These are phyloP conservation scores for Sarcophaga subvicina DNA, from an alignment of 2,888 invertebrate genomes.

Conservation along the genomic window DNA sequence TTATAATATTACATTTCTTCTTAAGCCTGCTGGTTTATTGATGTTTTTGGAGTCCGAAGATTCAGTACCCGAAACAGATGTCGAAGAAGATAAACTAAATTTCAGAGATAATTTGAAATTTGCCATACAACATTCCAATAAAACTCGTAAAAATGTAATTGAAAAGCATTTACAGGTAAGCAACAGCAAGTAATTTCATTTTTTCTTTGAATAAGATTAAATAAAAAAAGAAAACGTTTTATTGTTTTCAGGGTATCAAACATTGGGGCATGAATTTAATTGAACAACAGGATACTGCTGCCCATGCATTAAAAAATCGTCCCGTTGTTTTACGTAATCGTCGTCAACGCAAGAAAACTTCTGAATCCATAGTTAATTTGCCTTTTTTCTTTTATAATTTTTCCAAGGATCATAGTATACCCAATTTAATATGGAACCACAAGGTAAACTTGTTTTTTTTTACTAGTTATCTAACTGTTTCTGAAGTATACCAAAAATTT, in stretches of 20 bases:
- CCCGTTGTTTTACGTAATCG: conserved; percentile 96
- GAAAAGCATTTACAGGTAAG: conserved; percentile 91
- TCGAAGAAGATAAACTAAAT: conserved; percentile 88
- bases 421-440: conserved; percentile 99
- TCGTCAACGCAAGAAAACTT: conserved; percentile 84
- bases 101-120: conserved; percentile 97
- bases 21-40: conserved; percentile 94
- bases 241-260: conserved; percentile 78
- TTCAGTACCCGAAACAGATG: conserved; percentile 85
- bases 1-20: neutral
- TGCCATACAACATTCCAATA: conserved; percentile 91
- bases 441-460: conserved; percentile 84
- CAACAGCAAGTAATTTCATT: neutral
- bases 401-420: conserved; percentile 94
- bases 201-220: neutral
- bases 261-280: conserved; percentile 86
- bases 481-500: neutral
- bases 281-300: conserved; percentile 80
- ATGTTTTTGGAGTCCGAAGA: conserved; percentile 94
- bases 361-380: conserved; percentile 82
- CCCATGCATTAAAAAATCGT: conserved; percentile 83
- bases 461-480: neutral
- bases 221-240: neutral
- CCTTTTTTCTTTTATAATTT: conserved; percentile 97
- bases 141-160: conserved; percentile 87